Base-by-base conservation (phyloP, 2,888 invertebrate genomes). In the Bugulina stolonifera region DNA sequence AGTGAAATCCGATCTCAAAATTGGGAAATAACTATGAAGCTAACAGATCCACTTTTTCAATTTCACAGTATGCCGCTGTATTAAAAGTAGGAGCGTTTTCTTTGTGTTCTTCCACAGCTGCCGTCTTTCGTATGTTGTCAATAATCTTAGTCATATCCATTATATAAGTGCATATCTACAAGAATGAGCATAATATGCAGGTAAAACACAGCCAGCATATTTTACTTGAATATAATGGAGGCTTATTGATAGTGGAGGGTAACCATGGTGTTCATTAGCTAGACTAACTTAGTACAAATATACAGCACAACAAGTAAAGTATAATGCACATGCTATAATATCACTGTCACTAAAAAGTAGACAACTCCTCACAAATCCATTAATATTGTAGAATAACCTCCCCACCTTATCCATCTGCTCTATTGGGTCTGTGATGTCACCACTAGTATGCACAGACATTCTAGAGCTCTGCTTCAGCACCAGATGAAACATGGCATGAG, bases 151-250 rank as follows among this genome's bases (percentile, higher is more conserved):
- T 64, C 32, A 64, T 25, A 34, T 32, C 64, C 27, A 64, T 27
- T 14, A 64, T 64, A n/a, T 64, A 64, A 14, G 64, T 64, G 32
- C 64, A 64, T 25, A 64, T 64, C 64, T 64, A 32, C 18, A 64
- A 64, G 10, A 64, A 18, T 43, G 18, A 43, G 5, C 43, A 5
- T 43, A 18, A 43, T 43, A 43, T 43, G 43, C 18, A 43, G 18
- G 43, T 43, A 43, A n/a, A n/a, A n/a, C n/a, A n/a, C n/a, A n/a
- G n/a, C n/a, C n/a, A n/a, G n/a, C n/a, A n/a, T n/a, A n/a, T n/a
- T n/a, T n/a, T n/a, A n/a, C n/a, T n/a, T n/a, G n/a, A n/a, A n/a
- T n/a, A n/a, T n/a, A n/a, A n/a, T n/a, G n/a, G n/a, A n/a, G n/a
- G n/a, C n/a, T n/a, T n/a, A n/a, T n/a, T n/a, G n/a, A n/a, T n/a